Base-by-base conservation (phyloP, 2,888 invertebrate genomes). In the Synergus japonicus region DNA sequence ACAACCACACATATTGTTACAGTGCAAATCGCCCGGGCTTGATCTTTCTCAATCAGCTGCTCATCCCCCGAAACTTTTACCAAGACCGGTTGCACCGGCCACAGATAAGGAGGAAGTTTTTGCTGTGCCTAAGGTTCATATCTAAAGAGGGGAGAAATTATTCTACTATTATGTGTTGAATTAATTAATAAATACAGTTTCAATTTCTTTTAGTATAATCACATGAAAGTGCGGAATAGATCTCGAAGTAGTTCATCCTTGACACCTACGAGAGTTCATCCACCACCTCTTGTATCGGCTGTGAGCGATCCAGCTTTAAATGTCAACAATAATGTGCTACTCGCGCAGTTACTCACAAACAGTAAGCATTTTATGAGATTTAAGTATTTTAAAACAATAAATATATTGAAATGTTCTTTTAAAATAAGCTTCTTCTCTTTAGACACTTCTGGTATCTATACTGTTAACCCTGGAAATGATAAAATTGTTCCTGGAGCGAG, bases 281-380 rank as follows among this genome's bases (percentile, higher is more conserved):
- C 94, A 29, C 94, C 94, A 80, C 96, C 96, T 83, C 93, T 97
- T 85, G 94, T 95, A 86, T 94, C 96, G 86, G 95, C 96, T 67
- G 95, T 95, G 79, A 96, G 96, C 90, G 97, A 97, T 93, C 96
- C 97, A 73, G 94, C 95, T 86, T 93, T 97, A 83, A 93, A 93
- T 87, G 85, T 95, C 84, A 94, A 94, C 87, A 94, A 94, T 88
- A 97, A 96, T 93, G 96, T 97, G 78, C 94, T 96, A 91, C 94
- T 98, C 81, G 97, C 97, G 69, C 97, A 97, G 90, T 94, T 98
- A 84, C 95, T 98, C 85, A 96, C 96, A 76, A 94, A 93, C 91
- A 95, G 96, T 96, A 91, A 93, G 94, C 93, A 79, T 69, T 65
- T 78, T 4, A 44, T 37, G 5, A 37, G 5, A 37, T 37, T 37